Base-by-base conservation (phyloP, 2,113 vertebrate species). In the Calypte anna region DNA sequence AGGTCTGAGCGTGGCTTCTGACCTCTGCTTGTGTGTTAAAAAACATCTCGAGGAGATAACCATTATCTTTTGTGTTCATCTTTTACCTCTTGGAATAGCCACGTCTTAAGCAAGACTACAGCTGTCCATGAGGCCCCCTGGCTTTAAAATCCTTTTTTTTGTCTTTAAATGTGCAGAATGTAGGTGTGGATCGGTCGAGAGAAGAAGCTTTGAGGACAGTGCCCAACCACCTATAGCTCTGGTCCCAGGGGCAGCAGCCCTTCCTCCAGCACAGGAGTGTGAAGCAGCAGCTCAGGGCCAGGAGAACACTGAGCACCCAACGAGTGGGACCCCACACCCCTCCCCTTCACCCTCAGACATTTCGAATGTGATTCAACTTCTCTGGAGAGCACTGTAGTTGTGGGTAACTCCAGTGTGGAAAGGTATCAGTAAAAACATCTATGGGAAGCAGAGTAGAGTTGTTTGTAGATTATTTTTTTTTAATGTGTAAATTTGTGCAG, bases 141-240 rank as follows among this genome's bases (percentile, higher is more conserved):
- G 23, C 51, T 83, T 62, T 80, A 70, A 64, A 54, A 2, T 7
- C 2, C 46, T 22, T 28, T 28, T 27, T 63, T 40, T 40, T 40
- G n/a, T 96, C 78, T 97, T 91, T 16, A 6, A 12, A 43, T 50
- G 94, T 97, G 76, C 97, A 99, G 99, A 99, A 99, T 51, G 98
- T 99, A 58, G 98, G 98, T 23, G 93, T 99, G 82, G 97, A 98
- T 77, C 98, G 98, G 48, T 98, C 98, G 0, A 82, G 98, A 27
- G 97, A 98, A 94, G 98, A 99, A 50, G 99, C 99, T 90, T 79
- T 99, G 96, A 97, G 98, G 97, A 99, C 99, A 3, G 98, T 99
- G 22, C 99, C 99, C 12, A 63, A 97, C 75, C 98, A 99, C 96
- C 97, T 98, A 92, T 99, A 98, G 98, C 96, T 86, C 24, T 75